phyloP scores from a whole-genome alignment of 2,888 invertebrate genomes.

The Erebia aethiops region DNA sequence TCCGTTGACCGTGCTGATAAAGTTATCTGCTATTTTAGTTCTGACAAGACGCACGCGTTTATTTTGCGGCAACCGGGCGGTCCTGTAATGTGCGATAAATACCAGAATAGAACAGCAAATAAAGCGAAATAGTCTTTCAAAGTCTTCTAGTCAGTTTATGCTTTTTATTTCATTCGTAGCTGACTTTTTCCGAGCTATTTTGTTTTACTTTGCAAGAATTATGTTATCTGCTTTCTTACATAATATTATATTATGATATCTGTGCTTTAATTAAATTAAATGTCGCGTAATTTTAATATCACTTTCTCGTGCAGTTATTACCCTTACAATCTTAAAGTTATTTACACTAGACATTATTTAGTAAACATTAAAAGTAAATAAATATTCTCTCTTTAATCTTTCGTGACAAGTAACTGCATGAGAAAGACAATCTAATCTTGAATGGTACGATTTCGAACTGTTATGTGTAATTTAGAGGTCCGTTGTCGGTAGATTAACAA shows the following conservation, averaged over 20 bases:
- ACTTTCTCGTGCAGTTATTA: conserved; percentile 30
- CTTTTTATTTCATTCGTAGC: not conserved
- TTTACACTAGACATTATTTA: not conserved
- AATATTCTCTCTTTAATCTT: not conserved
- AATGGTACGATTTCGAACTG: conserved; percentile 71
- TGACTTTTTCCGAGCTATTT: not conserved
- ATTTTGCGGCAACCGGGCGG: not conserved
- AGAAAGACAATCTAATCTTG: conserved; percentile 49
- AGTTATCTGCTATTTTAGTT: not conserved
- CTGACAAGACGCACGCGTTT: not conserved
- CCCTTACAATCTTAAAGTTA: not conserved
- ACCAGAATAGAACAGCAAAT: not conserved
- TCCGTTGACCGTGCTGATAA: not conserved
- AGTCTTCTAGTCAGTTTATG: not conserved
- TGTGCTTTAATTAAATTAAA: conserved; percentile 2
- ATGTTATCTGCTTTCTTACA: not conserved
- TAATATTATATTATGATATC: not conserved
- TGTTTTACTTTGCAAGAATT: not conserved
- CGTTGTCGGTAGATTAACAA: conserved; percentile 47
- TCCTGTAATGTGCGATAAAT: conserved; percentile 5
- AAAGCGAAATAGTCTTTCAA: conserved; percentile 14
- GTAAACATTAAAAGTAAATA: not conserved
- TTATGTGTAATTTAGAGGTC: conserved; percentile 83
- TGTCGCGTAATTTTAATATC: conserved; percentile 1
- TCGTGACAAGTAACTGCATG: conserved; percentile 19